phyloP scores from a whole-genome alignment of 2,113 vertebrate genomes.

The Lasiurus borealis region DNA sequence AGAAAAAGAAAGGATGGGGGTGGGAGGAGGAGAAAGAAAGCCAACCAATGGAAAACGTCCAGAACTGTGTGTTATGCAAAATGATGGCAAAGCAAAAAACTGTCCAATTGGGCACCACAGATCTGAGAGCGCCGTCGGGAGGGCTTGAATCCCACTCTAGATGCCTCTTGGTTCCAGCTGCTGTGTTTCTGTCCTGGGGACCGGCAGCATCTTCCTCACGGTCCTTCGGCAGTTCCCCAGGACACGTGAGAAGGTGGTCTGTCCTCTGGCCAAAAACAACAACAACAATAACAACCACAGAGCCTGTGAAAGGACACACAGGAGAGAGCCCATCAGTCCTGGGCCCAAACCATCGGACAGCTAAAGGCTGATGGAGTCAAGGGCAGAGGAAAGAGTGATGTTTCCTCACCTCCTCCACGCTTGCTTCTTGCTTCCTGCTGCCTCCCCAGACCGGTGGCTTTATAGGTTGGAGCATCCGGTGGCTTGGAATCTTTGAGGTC shows the following conservation, averaged over 20 bases:
- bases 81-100: neutral
- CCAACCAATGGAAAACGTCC: slow-evolving; percentile 12
- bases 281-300: neutral
- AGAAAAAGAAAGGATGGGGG: neutral
- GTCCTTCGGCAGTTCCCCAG: neutral
- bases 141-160: neutral
- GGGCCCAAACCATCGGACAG: neutral
- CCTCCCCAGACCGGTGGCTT: slow-evolving; percentile 7
- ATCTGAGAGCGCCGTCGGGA: neutral
- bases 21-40: neutral
- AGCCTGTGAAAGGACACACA: slow-evolving; percentile 58
- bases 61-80: neutral
- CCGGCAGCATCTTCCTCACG: neutral
- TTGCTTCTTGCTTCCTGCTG: neutral
- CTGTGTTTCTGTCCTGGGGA: neutral
- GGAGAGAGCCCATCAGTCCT: slow-evolving; percentile 53
- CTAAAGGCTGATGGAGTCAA: neutral
- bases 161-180: neutral
- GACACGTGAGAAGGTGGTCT: neutral
- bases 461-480: neutral
- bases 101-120: neutral
- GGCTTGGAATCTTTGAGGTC: neutral
- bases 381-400: neutral
- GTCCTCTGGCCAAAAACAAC: neutral
- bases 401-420: slow-evolving; percentile 72